Base-by-base conservation (phyloP, 2,888 invertebrate genomes). In the Metalampra italica region DNA sequence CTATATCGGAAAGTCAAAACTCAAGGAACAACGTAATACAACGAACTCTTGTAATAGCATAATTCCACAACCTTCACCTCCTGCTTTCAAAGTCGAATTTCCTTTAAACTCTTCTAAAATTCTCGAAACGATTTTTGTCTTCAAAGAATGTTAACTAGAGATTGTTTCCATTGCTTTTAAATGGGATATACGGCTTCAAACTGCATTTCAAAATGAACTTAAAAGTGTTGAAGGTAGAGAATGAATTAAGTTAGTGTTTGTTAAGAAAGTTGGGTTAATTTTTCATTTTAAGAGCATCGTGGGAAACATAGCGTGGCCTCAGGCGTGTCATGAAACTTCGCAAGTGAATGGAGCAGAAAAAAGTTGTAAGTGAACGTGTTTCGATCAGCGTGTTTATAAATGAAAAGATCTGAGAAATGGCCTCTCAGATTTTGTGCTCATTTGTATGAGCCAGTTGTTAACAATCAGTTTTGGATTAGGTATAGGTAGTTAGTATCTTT, bases 231-330 rank as follows among this genome's bases (percentile, higher is more conserved):
- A 11, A 0, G 0, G 43, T 56, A 60, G 15, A 43, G 55, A 46
- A n/a, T 11, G 46, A 36, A 50, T 58, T 59, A n/a, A 29, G 11
- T 7, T 53, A 48, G 0, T 9, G 8, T 44, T 41, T 40, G 11
- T 40, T 3, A 12, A 36, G 52, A 49, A 46, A 46, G 55, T 62
- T 53, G 9, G 29, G 51, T 29, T 54, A 49, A 56, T 59, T 67
- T 67, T 67, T 62, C 54, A 45, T 55, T 55, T 61, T 62, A 85
- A 84, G 60, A 64, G 63, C 60, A 67, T 66, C 91, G 91, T 91
- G 91, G 90, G 91, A 91, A 91, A 86, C 86, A 80, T 82, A 86
- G 90, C 85, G 83, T 91, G 89, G 88, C 91, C 91, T 86, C 90
- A 85, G 92, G 92, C 92, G 86, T 91, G 90, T 91, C 75, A 71